phyloP scores from a whole-genome alignment of 64 coral and sea anemone genomes.

The Platygyra sinensis region DNA sequence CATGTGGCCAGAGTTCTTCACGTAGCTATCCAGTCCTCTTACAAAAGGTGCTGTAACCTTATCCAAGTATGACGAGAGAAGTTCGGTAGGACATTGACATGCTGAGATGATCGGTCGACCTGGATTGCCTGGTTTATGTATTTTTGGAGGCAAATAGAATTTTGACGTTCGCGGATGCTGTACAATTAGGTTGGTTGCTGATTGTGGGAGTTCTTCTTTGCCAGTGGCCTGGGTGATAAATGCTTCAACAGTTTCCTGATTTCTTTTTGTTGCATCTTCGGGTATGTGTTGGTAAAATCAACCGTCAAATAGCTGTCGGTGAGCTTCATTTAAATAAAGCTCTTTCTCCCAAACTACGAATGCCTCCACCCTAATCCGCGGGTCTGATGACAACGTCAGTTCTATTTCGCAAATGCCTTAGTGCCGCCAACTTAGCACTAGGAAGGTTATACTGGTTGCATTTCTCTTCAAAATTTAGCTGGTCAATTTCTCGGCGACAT shows the following conservation, averaged over 20 bases:
- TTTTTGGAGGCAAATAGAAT: too few relatives aligned
- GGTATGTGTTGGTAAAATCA: not conserved
- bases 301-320: not conserved
- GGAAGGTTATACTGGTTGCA: not conserved
- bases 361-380: not conserved
- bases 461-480: not conserved
- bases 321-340: not conserved
- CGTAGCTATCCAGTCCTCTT: too few relatives aligned
- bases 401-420: not conserved
- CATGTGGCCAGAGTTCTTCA: too few relatives aligned
- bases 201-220: not conserved
- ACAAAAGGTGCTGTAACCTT: too few relatives aligned
- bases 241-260: not conserved
- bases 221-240: not conserved
- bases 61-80: too few relatives aligned
- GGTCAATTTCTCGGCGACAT: not conserved
- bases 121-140: too few relatives aligned
- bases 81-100: too few relatives aligned
- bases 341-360: slow-evolving; percentile 14
- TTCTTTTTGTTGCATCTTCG: not conserved
- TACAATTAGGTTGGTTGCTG: slow-evolving; percentile 8
- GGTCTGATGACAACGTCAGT: not conserved
- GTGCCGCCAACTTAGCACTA: not conserved
- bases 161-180: slow-evolving; percentile 15
- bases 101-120: too few relatives aligned